Evolutionary conservation across 2,113 vertebrate species (phyloP).

Genomic region (Calyptomena viridis): DNA sequence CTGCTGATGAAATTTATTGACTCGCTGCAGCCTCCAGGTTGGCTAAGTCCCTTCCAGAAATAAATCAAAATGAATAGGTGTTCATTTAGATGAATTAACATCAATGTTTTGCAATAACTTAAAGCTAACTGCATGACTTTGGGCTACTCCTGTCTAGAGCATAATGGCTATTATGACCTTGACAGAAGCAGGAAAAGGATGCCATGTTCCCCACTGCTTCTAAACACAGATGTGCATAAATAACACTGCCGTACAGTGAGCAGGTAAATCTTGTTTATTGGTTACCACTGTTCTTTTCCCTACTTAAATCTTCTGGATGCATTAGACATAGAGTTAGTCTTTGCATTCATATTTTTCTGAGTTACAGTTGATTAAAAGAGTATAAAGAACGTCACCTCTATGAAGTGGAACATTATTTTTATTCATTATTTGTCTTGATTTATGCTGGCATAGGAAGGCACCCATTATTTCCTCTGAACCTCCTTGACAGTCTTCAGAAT

Average conservation of each 20-base stretch:
- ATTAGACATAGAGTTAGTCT: neutral
- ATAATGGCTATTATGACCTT: conserved; percentile 6
- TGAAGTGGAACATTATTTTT: conserved; percentile 3
- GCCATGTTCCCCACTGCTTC: neutral
- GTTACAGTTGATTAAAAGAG: neutral
- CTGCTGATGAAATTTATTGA: conserved; percentile 62
- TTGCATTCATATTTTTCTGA: neutral
- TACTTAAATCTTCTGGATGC: neutral
- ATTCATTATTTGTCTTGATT: conserved; percentile 11
- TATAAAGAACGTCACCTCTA: neutral
- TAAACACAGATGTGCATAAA: neutral
- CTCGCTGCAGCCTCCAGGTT: conserved; percentile 37
- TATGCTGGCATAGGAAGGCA: neutral
- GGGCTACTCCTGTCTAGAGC: neutral
- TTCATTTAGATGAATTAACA: conserved; percentile 48
- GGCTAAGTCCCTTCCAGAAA: conserved; percentile 22
- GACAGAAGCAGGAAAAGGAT: neutral
- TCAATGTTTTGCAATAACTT: conserved; percentile 16
- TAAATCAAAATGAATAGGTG: conserved; percentile 35
- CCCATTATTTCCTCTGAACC: neutral
- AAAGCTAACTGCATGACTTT: neutral
- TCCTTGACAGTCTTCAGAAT: neutral
- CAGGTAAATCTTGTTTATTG: conserved; percentile 39
- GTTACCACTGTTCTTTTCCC: neutral
- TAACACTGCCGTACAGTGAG: neutral